Evolutionary conservation across 2,888 invertebrate species (phyloP).

Genomic region (Netelia inedita): DNA sequence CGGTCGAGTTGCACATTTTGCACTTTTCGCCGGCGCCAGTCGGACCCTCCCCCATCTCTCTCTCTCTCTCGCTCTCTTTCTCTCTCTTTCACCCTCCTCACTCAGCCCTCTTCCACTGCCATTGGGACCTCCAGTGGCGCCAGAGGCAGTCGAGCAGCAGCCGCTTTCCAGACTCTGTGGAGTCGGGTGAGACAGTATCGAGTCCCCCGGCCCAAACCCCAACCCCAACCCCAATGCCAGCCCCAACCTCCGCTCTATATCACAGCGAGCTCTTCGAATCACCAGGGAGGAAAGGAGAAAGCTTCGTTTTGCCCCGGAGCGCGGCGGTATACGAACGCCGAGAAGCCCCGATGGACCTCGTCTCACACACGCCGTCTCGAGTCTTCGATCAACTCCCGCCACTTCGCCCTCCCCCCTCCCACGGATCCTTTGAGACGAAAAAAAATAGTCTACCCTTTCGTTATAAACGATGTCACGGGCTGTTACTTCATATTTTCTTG

Average conservation of each 20-base stretch:
- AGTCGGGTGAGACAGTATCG: constrained; percentile 60
- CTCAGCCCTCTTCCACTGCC: constrained; percentile 37
- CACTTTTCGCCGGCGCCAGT: constrained; percentile 78
- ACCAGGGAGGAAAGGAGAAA: constrained; percentile 11
- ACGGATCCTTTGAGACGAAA: not conserved
- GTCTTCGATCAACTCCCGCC: constrained; percentile 13
- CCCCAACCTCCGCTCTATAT: not conserved
- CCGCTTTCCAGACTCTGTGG: constrained; percentile 62
- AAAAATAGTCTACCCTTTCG: constrained; percentile 17
- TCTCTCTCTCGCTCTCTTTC: constrained; percentile 69
- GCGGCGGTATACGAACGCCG: not conserved
- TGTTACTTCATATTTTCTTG: constrained; percentile 50
- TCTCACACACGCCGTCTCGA: constrained; percentile 14
- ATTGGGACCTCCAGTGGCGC: constrained; percentile 58
- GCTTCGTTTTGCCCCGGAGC: constrained; percentile 11
- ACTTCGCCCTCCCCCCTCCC: not conserved
- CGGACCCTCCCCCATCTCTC: constrained; percentile 53
- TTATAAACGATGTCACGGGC: constrained; percentile 51
- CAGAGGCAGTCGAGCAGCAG: constrained; percentile 60
- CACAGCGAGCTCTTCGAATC: constrained; percentile 1
- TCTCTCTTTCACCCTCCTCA: constrained; percentile 64
- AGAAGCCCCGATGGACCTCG: constrained; percentile 45
- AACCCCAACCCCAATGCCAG: constrained; percentile 50
- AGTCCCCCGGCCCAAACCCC: constrained; percentile 60
- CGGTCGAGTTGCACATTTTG: constrained; percentile 81